These are phyloP conservation scores for Odocoileus virginianus DNA, from an alignment of 2,113 vertebrate species.

Conservation along the genomic window DNA sequence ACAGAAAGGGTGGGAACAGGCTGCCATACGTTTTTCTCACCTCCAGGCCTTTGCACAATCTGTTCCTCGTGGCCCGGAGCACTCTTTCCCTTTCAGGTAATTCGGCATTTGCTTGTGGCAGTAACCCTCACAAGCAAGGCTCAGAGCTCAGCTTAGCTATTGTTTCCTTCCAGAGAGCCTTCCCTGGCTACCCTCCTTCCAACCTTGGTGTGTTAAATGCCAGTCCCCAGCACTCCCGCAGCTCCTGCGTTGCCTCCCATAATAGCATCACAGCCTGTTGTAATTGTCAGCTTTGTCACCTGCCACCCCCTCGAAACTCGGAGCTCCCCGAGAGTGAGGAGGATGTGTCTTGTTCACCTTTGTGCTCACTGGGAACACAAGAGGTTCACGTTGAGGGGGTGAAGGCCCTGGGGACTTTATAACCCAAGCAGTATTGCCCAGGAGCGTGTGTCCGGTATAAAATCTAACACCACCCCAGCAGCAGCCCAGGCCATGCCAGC, in stretches of 20 bases:
- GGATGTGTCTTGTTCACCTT: not conserved
- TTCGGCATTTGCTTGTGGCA: accelerated
- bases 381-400: accelerated
- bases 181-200: not conserved
- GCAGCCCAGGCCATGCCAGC: accelerated
- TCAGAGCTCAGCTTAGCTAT: not conserved
- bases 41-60: not conserved
- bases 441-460: not conserved
- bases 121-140: accelerated
- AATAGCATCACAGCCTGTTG: accelerated
- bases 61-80: not conserved
- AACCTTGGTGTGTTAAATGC: not conserved
- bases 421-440: not conserved
- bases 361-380: accelerated
- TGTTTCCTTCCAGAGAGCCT: not conserved
- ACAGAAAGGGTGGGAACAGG: not conserved
- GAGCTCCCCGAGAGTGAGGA: not conserved
- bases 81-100: not conserved
- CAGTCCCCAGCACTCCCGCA: accelerated
- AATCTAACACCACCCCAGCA: not conserved
- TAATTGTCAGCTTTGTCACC: not conserved
- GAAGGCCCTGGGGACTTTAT: not conserved
- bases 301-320: not conserved
- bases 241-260: not conserved
- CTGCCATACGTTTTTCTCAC: not conserved